Conservation (phyloP, 2,797 vertebrate genomes). For the Phaenicophaeus curvirostris region DNA sequence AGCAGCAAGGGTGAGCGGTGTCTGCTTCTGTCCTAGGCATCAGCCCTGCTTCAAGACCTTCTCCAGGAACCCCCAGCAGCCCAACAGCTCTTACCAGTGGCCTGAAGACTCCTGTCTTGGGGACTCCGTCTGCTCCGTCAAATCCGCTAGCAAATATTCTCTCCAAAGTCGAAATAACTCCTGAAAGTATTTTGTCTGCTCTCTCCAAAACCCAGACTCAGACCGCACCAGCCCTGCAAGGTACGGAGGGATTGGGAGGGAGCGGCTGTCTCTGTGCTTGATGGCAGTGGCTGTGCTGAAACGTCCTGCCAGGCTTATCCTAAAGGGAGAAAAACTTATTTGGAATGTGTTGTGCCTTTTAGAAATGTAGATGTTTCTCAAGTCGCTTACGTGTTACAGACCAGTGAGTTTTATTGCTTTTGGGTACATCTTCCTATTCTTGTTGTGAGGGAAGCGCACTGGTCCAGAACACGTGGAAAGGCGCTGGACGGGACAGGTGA, state of each 20-base stretch:
- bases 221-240: slow-evolving; percentile 80
- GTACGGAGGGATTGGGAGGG: slow-evolving; percentile 56
- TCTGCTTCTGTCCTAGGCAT: slow-evolving; percentile 79
- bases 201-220: slow-evolving; percentile 89
- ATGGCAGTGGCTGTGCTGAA: accelerated
- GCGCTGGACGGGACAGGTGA: neutral
- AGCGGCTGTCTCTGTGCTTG: neutral
- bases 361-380: neutral
- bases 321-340: accelerated
- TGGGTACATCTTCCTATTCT: accelerated
- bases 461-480: neutral
- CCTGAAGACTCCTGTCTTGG: slow-evolving; percentile 80
- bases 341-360: accelerated
- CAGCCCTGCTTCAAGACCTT: slow-evolving; percentile 89
- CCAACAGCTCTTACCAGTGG: slow-evolving; percentile 81
- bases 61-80: slow-evolving; percentile 88
- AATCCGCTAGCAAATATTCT: slow-evolving; percentile 92
- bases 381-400: too few species aligned
- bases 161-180: slow-evolving; percentile 95
- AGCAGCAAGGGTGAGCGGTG: neutral
- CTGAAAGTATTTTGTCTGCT: slow-evolving; percentile 91
- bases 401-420: neutral
- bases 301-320: neutral
- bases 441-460: too few species aligned
- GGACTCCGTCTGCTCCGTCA: slow-evolving; percentile 62